phyloP scores from a whole-genome alignment of 2,797 vertebrate species.

The Pagetopsis macropterus region DNA sequence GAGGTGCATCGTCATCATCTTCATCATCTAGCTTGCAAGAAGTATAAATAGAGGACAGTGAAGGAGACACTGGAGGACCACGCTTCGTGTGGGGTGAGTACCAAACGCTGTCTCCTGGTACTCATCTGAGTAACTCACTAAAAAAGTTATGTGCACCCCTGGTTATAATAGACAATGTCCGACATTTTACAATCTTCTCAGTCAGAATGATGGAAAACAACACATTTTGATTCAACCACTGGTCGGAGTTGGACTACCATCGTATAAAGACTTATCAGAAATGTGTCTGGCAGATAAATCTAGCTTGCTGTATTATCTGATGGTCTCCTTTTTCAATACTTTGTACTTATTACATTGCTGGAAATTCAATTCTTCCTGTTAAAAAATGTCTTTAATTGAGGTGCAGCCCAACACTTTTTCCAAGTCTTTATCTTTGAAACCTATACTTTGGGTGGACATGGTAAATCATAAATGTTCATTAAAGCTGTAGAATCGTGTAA shows the following conservation, averaged over 20 bases:
- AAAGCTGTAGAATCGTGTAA: constrained; percentile 53
- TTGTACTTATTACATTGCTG: constrained; percentile 19
- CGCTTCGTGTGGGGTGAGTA: too few relatives aligned
- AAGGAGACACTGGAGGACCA: too few relatives aligned
- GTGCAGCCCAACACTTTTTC: constrained; percentile 25
- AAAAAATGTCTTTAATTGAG: constrained; percentile 33
- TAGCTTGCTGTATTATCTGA: constrained; percentile 6
- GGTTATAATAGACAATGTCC: too few relatives aligned
- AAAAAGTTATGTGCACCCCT: too few relatives aligned
- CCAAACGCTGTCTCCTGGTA: too few relatives aligned
- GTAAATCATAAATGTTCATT: constrained; percentile 61
- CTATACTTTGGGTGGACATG: constrained; percentile 7
- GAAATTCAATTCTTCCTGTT: constrained; percentile 34
- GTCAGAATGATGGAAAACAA: too few relatives aligned
- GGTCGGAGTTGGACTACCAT: not conserved
- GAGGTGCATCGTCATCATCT: too few relatives aligned
- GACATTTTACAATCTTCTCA: too few relatives aligned
- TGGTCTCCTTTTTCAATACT: not conserved
- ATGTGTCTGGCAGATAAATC: not conserved
- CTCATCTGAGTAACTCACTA: too few relatives aligned
- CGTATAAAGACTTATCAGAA: not conserved
- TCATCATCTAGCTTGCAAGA: too few relatives aligned
- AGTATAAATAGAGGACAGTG: too few relatives aligned
- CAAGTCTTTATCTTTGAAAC: constrained; percentile 52
- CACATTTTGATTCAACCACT: too few relatives aligned